Evolutionary conservation across 2,888 invertebrate species (phyloP).

Genomic region (Miltochrista miniata): DNA sequence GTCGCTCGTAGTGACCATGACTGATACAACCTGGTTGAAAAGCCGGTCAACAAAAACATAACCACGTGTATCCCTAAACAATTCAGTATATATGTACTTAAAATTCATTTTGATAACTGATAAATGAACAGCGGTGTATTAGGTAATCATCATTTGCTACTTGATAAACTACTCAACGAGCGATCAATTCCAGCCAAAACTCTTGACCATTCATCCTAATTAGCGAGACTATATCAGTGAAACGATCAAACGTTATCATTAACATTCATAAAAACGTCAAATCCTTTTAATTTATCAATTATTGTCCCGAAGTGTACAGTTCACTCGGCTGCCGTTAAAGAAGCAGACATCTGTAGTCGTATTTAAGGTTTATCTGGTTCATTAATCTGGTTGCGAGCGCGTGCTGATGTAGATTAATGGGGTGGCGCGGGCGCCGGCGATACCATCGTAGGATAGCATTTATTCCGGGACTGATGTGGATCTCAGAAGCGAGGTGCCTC

Average conservation of each 20-base stretch:
- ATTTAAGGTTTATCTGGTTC: constrained; percentile 79
- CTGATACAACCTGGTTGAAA: too few species aligned
- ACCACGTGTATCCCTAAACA: too few species aligned
- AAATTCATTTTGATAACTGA: constrained; percentile 26
- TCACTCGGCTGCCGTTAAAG: constrained; percentile 54
- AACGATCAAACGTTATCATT: constrained; percentile 65
- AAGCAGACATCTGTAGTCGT: constrained; percentile 74
- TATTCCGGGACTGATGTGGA: constrained; percentile 71
- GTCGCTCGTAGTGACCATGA: too few species aligned
- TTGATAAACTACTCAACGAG: constrained; percentile 38
- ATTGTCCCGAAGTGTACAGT: constrained; percentile 57
- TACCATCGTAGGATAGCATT: constrained; percentile 70
- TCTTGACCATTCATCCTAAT: constrained; percentile 74
- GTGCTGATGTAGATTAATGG: constrained; percentile 82
- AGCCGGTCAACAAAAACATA: too few species aligned
- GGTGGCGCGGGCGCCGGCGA: constrained; percentile 70
- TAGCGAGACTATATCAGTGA: constrained; percentile 56
- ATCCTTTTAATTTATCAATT: constrained; percentile 75
- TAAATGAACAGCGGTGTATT: constrained; percentile 34
- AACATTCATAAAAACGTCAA: constrained; percentile 70
- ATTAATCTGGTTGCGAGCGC: constrained; percentile 77
- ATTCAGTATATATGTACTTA: too few species aligned
- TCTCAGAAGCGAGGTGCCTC: constrained; percentile 47
- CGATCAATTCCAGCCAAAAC: constrained; percentile 59
- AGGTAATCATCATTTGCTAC: constrained; percentile 53